Evolutionary conservation across 2,797 vertebrate genomes (phyloP).

Genomic region (Mallotus villosus): DNA sequence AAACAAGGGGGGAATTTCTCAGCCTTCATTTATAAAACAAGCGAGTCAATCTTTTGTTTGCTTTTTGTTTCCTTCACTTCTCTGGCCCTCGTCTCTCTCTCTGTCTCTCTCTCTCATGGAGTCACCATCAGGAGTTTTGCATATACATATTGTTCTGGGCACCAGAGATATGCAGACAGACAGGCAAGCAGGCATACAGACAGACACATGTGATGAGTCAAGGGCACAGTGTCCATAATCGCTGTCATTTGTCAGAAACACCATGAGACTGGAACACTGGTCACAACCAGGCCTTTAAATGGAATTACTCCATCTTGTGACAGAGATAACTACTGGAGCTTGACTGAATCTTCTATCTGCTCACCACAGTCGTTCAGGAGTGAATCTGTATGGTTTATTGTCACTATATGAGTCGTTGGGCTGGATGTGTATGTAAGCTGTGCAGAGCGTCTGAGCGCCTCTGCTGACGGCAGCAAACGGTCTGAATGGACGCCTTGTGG

Average conservation of each 20-base stretch:
- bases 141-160: background rate
- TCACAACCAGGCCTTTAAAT: background rate
- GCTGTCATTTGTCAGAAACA: constrained; percentile 1
- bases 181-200: background rate
- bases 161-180: background rate
- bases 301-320: background rate
- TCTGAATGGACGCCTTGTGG: constrained; percentile 7
- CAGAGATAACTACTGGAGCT: background rate
- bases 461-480: too few species aligned
- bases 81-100: too few species aligned
- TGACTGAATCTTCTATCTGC: background rate
- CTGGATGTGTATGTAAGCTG: too few species aligned
- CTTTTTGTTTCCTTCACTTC: background rate
- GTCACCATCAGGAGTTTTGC: background rate
- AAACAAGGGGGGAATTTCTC: background rate
- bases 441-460: too few species aligned
- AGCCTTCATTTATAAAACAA: background rate
- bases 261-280: background rate
- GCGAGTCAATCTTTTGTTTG: background rate
- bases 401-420: background rate
- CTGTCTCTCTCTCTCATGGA: background rate
- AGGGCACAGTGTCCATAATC: background rate
- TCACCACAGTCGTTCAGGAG: background rate
- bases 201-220: background rate
- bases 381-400: background rate